Evolutionary conservation across 2,113 vertebrate genomes (phyloP), one percentile per base, ranked within the genome.

Genomic region (Coreoperca whiteheadi): DNA sequence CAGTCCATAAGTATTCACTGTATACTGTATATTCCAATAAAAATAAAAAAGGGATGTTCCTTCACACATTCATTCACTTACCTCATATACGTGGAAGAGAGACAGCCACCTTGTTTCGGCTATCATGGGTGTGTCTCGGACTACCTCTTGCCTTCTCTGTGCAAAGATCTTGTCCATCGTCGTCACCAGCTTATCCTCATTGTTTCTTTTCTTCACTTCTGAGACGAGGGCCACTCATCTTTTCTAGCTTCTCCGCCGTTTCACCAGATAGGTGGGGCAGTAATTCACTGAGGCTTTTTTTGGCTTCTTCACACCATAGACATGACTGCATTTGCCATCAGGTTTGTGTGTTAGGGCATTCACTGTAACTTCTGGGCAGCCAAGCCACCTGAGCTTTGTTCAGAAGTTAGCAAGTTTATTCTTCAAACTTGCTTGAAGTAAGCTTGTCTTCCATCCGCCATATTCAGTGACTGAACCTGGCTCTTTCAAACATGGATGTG

Each of bases 131-230:
- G 54, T 72, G 8, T 75, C 71, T 59, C 16, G 5, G n/a, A 56
- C 34, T 34, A 72, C 59, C 8, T 81, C 48, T 64, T 59, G 6
- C 46, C 57, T 84, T 74, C 79, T 67, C 11, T 16, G 61, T 50
- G 79, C 53, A 68, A 75, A 67, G n/a, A 65, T 87, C 16, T 73
- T 73, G 21, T 72, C 61, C 80, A 82, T 82, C 80, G 76, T 53
- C 1, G 1, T 6, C 3, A 10, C 30, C 23, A 72, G 8, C 12
- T 15, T 66, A 5, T 72, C 23, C 6, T 51, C 30, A 73, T 84
- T 75, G 34, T 81, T 0, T 18, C 25, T 77, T 34, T 56, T 82
- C 28, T 68, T 41, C 23, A 1, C 74, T 56, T 86, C 79, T 41
- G 56, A 77, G 0, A 81, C 28, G 5, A 81, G 51, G 8, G n/a